phyloP scores from a whole-genome alignment of 2,113 vertebrate species.

The Pardalotus punctatus region DNA sequence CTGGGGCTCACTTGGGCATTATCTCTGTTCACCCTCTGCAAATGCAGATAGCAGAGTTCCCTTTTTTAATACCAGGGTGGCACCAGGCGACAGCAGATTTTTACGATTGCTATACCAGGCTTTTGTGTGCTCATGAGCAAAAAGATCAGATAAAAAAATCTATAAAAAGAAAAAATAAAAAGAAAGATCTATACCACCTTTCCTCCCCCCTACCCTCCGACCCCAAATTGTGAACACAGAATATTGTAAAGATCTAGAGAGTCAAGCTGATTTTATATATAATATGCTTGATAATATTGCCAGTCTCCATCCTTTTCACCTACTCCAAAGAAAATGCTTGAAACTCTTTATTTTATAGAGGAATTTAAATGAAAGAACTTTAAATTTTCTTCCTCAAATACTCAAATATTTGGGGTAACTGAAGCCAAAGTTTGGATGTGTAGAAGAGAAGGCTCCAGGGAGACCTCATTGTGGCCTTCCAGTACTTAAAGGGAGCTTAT shows the following conservation, averaged over 20 bases:
- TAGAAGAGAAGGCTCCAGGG: background rate
- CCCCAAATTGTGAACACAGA: background rate
- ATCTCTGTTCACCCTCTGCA: background rate
- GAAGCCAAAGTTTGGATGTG: background rate
- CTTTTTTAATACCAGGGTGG: background rate
- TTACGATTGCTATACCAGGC: background rate
- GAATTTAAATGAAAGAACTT: background rate
- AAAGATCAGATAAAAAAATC: background rate
- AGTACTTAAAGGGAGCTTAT: background rate
- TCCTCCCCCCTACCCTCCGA: background rate
- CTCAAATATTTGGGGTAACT: background rate
- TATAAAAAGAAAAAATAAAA: too few relatives aligned
- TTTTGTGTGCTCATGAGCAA: background rate
- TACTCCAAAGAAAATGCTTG: background rate
- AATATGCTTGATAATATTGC: background rate
- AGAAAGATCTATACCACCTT: background rate
- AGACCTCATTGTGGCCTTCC: background rate
- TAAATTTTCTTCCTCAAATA: background rate
- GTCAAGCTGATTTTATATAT: background rate
- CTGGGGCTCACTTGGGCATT: background rate
- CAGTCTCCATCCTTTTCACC: background rate
- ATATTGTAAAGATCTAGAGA: background rate
- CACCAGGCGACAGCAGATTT: too few relatives aligned
- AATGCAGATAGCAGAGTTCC: background rate
- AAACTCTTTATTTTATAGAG: background rate